Conservation (phyloP, 2,797 vertebrate species). For the Tachyglossus aculeatus region DNA sequence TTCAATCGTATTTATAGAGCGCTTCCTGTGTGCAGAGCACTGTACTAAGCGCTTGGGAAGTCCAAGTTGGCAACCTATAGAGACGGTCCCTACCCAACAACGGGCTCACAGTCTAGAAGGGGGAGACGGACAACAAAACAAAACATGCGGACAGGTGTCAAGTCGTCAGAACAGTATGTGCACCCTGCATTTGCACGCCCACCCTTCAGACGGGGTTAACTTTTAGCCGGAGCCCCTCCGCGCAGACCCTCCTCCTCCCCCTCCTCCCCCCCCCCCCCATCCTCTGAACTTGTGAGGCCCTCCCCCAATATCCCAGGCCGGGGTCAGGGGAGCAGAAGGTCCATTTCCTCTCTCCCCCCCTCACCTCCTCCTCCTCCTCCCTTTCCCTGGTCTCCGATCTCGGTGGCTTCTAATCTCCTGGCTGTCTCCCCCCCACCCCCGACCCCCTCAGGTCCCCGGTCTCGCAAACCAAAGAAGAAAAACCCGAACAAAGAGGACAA, state of each 20-base stretch:
- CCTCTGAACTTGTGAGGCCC: not conserved
- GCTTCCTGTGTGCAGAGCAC: too few species aligned
- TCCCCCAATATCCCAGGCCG: too few species aligned
- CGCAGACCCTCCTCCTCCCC: not conserved
- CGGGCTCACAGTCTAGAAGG: too few species aligned
- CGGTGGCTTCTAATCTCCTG: not conserved
- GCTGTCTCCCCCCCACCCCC: not conserved
- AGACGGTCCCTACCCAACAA: too few species aligned
- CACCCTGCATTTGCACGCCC: not conserved
- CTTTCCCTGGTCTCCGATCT: too few species aligned
- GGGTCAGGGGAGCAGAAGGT: not conserved
- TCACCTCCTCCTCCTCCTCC: too few species aligned
- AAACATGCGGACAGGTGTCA: too few species aligned
- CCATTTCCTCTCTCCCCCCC: not conserved
- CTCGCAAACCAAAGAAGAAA: conserved; percentile 99
- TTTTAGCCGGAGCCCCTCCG: not conserved
- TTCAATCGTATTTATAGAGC: too few species aligned
- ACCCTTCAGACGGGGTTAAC: not conserved
- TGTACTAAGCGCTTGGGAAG: too few species aligned
- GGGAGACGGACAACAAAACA: too few species aligned
- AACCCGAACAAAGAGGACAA: conserved; percentile 92
- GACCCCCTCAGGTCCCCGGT: conserved; percentile 86
- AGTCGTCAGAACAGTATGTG: too few species aligned
- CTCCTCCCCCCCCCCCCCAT: not conserved
- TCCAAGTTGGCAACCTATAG: too few species aligned